Evolutionary conservation across 2,888 invertebrate species (phyloP).

Genomic region (Chymomyza caudatula): DNA sequence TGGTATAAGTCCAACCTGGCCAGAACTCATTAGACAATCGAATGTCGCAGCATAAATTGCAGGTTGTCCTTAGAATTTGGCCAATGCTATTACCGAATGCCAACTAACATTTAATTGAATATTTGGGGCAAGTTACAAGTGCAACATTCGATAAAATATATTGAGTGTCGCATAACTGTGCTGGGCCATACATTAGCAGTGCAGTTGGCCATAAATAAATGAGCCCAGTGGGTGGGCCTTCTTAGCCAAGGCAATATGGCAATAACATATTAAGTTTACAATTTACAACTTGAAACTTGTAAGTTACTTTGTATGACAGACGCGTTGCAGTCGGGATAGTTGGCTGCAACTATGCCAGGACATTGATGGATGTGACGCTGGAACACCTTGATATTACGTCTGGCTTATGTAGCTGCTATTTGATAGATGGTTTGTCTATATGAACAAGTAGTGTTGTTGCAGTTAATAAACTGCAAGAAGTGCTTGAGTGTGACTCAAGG

Average conservation of each 20-base stretch:
- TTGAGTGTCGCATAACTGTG: constrained; percentile 51
- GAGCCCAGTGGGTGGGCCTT: not conserved
- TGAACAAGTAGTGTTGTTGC: not conserved
- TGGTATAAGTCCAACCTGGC: not conserved
- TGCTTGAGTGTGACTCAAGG: not conserved
- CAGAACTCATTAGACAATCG: constrained; percentile 55
- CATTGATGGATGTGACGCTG: constrained; percentile 59
- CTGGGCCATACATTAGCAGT: constrained; percentile 51
- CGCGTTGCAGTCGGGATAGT: constrained; percentile 14
- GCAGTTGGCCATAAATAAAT: constrained; percentile 60
- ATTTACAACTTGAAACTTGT: constrained; percentile 29
- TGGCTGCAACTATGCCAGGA: constrained; percentile 37
- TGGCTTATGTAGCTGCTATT: constrained; percentile 47
- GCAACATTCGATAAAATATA: constrained; percentile 50
- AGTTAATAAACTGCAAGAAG: constrained; percentile 35
- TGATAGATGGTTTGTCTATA: constrained; percentile 52
- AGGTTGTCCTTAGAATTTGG: constrained; percentile 26
- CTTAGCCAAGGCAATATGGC: not conserved
- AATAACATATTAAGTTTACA: constrained; percentile 60
- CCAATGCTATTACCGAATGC: not conserved
- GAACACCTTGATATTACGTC: not conserved
- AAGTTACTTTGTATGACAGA: constrained; percentile 50
- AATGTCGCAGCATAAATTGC: constrained; percentile 55
- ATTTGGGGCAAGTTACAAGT: constrained; percentile 35
- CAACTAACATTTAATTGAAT: constrained; percentile 59